Conservation (phyloP, 2,888 invertebrate genomes). For the Philopedon plagiatum region DNA sequence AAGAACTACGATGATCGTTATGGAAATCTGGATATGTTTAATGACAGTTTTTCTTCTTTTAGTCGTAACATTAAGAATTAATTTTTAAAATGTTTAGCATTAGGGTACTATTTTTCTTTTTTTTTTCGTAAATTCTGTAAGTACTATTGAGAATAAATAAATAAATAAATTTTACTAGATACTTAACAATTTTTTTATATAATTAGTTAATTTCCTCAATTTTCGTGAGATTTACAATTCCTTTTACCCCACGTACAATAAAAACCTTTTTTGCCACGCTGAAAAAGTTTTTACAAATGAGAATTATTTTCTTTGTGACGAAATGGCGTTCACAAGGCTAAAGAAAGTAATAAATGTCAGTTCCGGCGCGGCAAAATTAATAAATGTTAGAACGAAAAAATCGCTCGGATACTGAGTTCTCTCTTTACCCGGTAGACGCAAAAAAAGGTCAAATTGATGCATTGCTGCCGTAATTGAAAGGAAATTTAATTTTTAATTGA, state of each 20-base stretch:
- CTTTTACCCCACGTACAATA: conserved; percentile 2
- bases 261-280: conserved; percentile 6
- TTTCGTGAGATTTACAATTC: not conserved
- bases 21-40: too few species aligned
- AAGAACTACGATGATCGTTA: too few species aligned
- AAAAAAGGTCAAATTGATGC: conserved; percentile 3
- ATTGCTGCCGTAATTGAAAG: not conserved
- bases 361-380: conserved; percentile 39
- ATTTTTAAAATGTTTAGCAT: too few species aligned
- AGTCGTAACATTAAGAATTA: too few species aligned
- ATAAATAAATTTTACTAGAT: too few species aligned
- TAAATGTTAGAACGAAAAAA: conserved; percentile 29
- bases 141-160: too few species aligned
- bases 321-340: conserved; percentile 27
- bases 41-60: too few species aligned
- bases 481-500: not conserved
- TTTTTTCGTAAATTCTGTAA: too few species aligned
- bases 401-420: conserved; percentile 12
- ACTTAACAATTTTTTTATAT: not conserved
- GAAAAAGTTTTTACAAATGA: conserved; percentile 29
- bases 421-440: not conserved
- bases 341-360: conserved; percentile 44
- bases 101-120: too few species aligned
- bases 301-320: conserved; percentile 34
- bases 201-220: conserved; percentile 12